phyloP scores from a whole-genome alignment of 2,113 vertebrate genomes.

The Bubo bubo region DNA sequence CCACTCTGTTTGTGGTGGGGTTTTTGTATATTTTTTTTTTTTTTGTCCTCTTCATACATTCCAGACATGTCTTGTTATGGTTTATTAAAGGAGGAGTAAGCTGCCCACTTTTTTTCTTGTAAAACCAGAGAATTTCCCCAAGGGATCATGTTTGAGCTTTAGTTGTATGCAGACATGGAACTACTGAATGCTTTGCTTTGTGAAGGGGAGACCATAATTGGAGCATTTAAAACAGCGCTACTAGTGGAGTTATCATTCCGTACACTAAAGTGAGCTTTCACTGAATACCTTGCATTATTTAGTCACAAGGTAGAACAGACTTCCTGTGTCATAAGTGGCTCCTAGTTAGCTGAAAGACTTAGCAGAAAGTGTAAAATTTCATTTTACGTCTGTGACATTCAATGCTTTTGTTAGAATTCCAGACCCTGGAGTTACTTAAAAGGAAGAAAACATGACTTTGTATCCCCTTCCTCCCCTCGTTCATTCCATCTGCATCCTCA shows the following conservation, averaged over 20 bases:
- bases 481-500: not conserved
- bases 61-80: not conserved
- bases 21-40: not conserved
- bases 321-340: not conserved
- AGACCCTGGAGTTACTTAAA: not conserved
- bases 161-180: not conserved
- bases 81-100: not conserved
- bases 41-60: not conserved
- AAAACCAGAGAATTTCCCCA: not conserved
- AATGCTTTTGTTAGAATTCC: not conserved
- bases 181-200: not conserved
- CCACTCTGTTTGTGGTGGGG: fast-evolving
- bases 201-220: not conserved
- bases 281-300: not conserved
- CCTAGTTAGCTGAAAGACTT: not conserved
- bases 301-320: not conserved
- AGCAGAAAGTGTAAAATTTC: not conserved
- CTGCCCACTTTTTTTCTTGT: not conserved
- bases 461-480: not conserved
- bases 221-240: not conserved
- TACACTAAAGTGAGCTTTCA: not conserved
- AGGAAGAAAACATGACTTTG: not conserved
- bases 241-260: not conserved
- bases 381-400: not conserved
- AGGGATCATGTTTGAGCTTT: not conserved